These are phyloP conservation scores for Polyodon spathula DNA, from an alignment of 2,113 vertebrate genomes.

Conservation along the genomic window DNA sequence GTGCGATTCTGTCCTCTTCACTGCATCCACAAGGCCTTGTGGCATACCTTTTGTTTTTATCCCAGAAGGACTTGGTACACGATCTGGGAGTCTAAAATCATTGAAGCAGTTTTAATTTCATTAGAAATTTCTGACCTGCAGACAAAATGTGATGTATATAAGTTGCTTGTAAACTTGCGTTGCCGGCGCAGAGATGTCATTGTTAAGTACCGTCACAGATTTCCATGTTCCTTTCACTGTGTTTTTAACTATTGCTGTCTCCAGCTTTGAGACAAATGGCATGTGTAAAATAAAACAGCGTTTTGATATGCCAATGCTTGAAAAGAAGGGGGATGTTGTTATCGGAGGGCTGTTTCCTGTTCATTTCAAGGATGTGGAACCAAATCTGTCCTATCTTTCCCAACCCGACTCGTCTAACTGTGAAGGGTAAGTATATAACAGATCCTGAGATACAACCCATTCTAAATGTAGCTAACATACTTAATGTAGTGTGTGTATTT, in stretches of 20 bases:
- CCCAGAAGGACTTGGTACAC: not conserved
- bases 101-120: not conserved
- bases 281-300: conserved; percentile 35
- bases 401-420: conserved; percentile 36
- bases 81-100: not conserved
- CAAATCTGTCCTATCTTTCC: conserved; percentile 30
- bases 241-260: not conserved
- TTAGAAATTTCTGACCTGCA: not conserved
- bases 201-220: not conserved
- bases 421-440: conserved; percentile 41
- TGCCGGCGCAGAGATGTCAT: not conserved
- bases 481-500: not conserved
- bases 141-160: not conserved
- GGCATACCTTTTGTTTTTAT: no score
- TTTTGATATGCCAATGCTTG: conserved; percentile 28
- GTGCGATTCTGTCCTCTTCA: no score
- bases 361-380: conserved; percentile 36
- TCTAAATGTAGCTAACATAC: not conserved
- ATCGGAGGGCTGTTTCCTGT: conserved; percentile 57
- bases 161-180: not conserved
- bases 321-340: conserved; percentile 41
- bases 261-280: not conserved
- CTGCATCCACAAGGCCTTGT: no score
- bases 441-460: not conserved
- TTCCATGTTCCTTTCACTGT: conserved; percentile 7